Percentiles rank a stretch among this genome's conserved stretches.
phyloP scores from a whole-genome alignment of 2,113 vertebrate genomes.

The Bufo bufo region DNA sequence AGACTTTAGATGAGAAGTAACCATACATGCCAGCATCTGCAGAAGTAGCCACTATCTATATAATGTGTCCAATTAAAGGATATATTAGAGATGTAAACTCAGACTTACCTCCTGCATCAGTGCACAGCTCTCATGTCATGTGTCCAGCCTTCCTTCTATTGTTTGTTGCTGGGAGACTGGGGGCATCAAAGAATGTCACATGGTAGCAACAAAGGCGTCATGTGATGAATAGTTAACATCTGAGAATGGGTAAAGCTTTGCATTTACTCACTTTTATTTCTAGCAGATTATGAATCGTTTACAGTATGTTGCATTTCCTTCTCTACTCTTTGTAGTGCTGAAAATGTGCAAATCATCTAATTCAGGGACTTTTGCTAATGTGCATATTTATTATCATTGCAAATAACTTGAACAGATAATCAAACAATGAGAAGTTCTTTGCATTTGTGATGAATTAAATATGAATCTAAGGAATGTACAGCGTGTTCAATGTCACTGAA shows the following conservation, averaged over 20 bases:
- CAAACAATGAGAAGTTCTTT: neutral
- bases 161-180: constrained; percentile 43
- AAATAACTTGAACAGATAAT: neutral
- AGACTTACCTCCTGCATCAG: constrained; percentile 19
- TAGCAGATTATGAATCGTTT: neutral
- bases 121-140: neutral
- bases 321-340: neutral
- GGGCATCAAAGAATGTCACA: constrained; percentile 13
- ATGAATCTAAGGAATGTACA: too few species aligned
- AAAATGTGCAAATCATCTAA: neutral
- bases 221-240: constrained; percentile 2
- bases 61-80: neutral
- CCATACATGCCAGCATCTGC: neutral
- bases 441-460: too few species aligned
- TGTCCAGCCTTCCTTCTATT: neutral
- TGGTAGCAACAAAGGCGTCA: neutral
- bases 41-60: neutral
- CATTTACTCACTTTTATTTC: neutral
- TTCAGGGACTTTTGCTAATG: neutral
- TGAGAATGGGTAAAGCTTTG: neutral
- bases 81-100: neutral
- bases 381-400: neutral
- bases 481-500: too few species aligned
- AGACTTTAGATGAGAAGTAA: neutral
- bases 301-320: neutral